A percentile compares a stretch with the other conserved stretches of the same genome.
Conservation (phyloP, 2,113 vertebrate genomes). For the Pan troglodytes region DNA sequence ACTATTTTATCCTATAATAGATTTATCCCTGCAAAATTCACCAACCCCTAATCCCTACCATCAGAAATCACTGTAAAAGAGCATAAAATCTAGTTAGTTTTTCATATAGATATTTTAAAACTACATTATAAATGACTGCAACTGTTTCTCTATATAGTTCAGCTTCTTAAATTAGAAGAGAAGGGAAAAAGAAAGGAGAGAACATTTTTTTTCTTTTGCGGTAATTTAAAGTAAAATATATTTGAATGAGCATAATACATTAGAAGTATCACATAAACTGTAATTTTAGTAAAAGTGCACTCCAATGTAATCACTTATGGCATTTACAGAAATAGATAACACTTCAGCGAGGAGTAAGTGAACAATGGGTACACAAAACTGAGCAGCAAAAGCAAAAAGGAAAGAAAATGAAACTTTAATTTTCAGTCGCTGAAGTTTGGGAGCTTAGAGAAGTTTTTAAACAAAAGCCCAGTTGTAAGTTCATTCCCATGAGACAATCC, state of each 20-base stretch:
- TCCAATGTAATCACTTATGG: neutral
- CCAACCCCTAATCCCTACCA: neutral
- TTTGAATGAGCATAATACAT: neutral
- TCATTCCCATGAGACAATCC: neutral
- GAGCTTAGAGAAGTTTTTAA: constrained; percentile 33
- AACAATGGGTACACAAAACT: neutral
- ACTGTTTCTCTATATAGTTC: neutral
- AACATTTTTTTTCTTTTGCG: neutral
- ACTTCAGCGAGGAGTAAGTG: neutral
- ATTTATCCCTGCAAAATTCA: neutral
- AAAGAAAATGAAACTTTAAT: constrained; percentile 27
- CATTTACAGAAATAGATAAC: constrained; percentile 1
- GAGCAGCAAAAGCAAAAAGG: neutral
- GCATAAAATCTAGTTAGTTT: neutral
- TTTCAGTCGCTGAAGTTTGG: constrained; percentile 37
- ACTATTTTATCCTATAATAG: neutral
- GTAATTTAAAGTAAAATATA: neutral
- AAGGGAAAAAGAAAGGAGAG: neutral
- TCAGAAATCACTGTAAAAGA: neutral
- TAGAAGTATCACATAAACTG: neutral
- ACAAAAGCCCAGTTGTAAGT: constrained; percentile 46
- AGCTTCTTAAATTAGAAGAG: neutral
- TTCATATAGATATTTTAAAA: neutral
- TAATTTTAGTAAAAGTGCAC: neutral
- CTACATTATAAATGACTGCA: neutral